Percentiles rank a stretch among this genome's conserved stretches.
These are phyloP conservation scores for Portevinia maculata DNA, from an alignment of 2,888 invertebrate species.

Conservation along the genomic window DNA sequence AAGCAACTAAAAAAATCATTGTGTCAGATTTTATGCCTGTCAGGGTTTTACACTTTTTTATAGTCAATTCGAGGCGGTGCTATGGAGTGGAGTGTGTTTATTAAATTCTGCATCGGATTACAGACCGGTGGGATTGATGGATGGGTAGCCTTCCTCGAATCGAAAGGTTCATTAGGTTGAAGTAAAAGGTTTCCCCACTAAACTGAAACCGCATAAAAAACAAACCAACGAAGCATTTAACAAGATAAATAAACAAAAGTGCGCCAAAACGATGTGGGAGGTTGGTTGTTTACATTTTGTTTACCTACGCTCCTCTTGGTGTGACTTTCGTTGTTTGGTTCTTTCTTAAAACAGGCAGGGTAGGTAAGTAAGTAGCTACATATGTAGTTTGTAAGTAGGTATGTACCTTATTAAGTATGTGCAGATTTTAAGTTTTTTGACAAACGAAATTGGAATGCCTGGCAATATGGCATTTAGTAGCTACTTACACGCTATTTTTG, in stretches of 20 bases:
- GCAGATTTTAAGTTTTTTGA: too few species aligned
- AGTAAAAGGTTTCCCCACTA: slow-evolving; percentile 57
- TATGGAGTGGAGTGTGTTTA: slow-evolving; percentile 41
- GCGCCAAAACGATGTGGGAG: slow-evolving; percentile 71
- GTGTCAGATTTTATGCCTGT: slow-evolving; percentile 55
- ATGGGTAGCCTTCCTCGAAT: slow-evolving; percentile 53
- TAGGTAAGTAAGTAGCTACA: background rate
- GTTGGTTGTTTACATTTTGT: slow-evolving; percentile 57
- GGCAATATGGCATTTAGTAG: too few species aligned
- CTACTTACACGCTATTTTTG: too few species aligned
- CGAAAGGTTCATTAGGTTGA: slow-evolving; percentile 63
- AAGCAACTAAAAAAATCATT: slow-evolving; percentile 33
- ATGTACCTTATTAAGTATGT: too few species aligned
- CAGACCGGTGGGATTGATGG: slow-evolving; percentile 41
- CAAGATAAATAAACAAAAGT: slow-evolving; percentile 64
- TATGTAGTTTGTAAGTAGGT: too few species aligned
- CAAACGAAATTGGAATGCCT: too few species aligned
- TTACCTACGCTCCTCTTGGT: slow-evolving; percentile 1
- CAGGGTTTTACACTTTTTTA: slow-evolving; percentile 14
- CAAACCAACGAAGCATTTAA: slow-evolving; percentile 22
- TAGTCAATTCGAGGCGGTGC: background rate
- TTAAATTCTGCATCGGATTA: slow-evolving; percentile 65
- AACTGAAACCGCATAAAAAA: slow-evolving; percentile 47
- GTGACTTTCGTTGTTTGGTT: slow-evolving; percentile 19
- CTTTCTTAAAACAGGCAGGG: too few species aligned